Base-by-base conservation (phyloP, 2,113 vertebrate genomes). In the Australoheros scitulus region DNA sequence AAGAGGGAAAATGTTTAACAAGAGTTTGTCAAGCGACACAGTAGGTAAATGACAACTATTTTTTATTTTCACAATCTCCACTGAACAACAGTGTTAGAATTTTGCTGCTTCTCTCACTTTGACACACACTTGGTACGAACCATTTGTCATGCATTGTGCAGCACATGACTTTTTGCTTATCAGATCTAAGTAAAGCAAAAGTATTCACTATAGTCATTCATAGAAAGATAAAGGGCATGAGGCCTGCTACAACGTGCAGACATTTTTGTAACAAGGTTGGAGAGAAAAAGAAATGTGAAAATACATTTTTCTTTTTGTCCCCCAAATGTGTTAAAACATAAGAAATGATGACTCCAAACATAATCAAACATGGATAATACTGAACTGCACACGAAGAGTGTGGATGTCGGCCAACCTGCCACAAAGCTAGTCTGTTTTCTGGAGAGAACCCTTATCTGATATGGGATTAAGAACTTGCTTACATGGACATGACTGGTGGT, bases 381-480 rank as follows among this genome's bases (percentile, higher is more conserved):
- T 6, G 13, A 70, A 77, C 75, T 55, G 47, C 11, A 80, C 47
- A 61, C 76, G 50, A 36, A 26, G 52, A 70, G 24, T 14, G 61
- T 82, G 77, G 82, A 76, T 1, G 64, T 78, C 34, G 10, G 87
- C 80, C 86, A 88, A 86, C 32, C 79, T 76, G 72, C 22, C 86
- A 72, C 72, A 81, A 76, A 77, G 78, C 56, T 56, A 72, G 88
- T 79, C 80, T 87, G 50, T 80, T 77, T 80, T 87, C 58, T 88
- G 81, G 60, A 65, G 43, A 22, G 11, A 81, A 81, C 80, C 60
- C 43, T 82, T 64, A 92, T 91, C 80, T 82, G 82, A 84, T 87
- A 87, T 14, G 50, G 55, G 61, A 72, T 20, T 70, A 55, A 79
- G 80, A 85, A 78, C 79, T 79, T 52, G 11, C 43, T 72, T 72